Evolutionary conservation across 2,888 invertebrate genomes (phyloP).

Genomic region (Serrognathus titanus): DNA sequence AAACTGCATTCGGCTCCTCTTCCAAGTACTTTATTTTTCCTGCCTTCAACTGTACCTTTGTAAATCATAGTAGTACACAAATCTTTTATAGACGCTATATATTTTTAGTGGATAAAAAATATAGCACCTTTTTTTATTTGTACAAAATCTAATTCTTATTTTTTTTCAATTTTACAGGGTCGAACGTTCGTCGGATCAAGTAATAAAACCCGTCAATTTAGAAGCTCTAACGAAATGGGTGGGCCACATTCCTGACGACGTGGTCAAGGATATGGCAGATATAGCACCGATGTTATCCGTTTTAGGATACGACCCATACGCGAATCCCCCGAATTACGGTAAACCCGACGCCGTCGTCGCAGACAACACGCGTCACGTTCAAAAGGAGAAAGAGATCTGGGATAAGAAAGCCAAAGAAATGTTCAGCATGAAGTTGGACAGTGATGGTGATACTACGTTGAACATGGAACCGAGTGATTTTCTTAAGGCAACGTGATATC

Average conservation of each 20-base stretch:
- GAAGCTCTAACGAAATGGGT: conserved; percentile 95
- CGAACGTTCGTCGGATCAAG: conserved; percentile 97
- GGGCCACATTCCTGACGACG: conserved; percentile 85
- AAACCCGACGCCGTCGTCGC: conserved; percentile 74
- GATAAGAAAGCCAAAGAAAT: conserved; percentile 48
- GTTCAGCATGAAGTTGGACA: conserved; percentile 35
- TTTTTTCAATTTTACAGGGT: conserved; percentile 61
- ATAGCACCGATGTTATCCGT: conserved; percentile 93
- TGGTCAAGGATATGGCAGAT: conserved; percentile 86
- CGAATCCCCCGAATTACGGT: conserved; percentile 94
- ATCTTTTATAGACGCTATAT: too few species aligned
- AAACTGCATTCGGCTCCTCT: too few species aligned
- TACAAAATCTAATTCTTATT: not conserved
- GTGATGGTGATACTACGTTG: conserved; percentile 36
- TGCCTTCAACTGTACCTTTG: too few species aligned
- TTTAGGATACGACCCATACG: conserved; percentile 92
- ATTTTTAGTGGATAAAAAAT: too few species aligned
- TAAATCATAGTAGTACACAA: too few species aligned
- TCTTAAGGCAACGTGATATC: conserved; percentile 42
- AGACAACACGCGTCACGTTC: conserved; percentile 56
- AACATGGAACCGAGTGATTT: conserved; percentile 45
- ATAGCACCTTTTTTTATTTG: too few species aligned
- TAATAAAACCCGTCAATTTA: conserved; percentile 95
- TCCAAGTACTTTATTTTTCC: too few species aligned
- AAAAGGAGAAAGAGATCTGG: conserved; percentile 44